phyloP scores from a whole-genome alignment of 2,113 vertebrate species.

The Paramisgurnus dabryanus region DNA sequence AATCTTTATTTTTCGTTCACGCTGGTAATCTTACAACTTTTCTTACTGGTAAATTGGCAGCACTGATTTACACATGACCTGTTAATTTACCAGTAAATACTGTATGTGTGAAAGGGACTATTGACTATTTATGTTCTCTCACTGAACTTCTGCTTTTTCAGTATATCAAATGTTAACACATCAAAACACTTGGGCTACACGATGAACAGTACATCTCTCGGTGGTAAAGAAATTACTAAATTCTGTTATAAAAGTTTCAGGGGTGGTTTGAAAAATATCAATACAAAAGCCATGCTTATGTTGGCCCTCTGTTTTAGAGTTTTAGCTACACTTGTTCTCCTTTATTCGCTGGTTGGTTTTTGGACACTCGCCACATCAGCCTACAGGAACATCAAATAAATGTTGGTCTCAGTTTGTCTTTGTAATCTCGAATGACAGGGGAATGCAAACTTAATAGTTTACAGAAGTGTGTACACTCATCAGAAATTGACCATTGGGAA shows the following conservation, averaged over 20 bases:
- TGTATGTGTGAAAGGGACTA: too few species aligned
- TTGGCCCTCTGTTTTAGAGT: conserved; percentile 44
- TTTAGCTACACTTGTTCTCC: conserved; percentile 33
- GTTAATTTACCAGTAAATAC: too few species aligned
- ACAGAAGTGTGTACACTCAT: neutral
- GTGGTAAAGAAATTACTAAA: conserved; percentile 37
- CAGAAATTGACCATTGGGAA: conserved; percentile 4
- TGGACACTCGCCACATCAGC: conserved; percentile 37
- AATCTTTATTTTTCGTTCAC: too few species aligned
- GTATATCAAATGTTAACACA: conserved; percentile 2
- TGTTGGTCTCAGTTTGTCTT: conserved; percentile 23
- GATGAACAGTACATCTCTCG: neutral
- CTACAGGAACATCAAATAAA: neutral
- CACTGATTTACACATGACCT: too few species aligned
- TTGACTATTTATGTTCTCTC: neutral
- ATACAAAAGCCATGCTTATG: conserved; percentile 54
- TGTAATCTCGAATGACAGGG: conserved; percentile 22
- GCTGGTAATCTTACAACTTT: too few species aligned
- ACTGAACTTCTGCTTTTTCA: conserved; percentile 5
- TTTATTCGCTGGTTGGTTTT: conserved; percentile 45
- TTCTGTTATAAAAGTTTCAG: conserved; percentile 49
- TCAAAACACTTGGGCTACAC: neutral
- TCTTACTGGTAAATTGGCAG: too few species aligned
- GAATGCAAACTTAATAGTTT: neutral
- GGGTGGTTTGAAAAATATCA: conserved; percentile 52